These are phyloP conservation scores for Melanotaenia trifasciata DNA, from an alignment of 2,797 vertebrate species.

Conservation along the genomic window DNA sequence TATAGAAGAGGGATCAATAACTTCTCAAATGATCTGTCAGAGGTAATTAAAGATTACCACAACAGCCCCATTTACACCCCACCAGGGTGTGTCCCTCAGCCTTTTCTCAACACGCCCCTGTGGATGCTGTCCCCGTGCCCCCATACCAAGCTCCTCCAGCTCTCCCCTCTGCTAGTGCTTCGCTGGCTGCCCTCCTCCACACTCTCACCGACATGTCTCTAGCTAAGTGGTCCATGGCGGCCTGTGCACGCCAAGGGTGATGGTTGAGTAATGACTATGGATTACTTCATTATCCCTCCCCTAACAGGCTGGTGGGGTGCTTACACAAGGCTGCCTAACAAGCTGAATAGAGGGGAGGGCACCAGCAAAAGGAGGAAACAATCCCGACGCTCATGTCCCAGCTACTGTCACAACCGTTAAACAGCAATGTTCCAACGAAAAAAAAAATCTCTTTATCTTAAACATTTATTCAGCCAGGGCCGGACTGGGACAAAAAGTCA, in stretches of 20 bases:
- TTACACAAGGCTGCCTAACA: slow-evolving; percentile 72
- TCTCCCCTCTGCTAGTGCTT: slow-evolving; percentile 40
- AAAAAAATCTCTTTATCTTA: slow-evolving; percentile 9
- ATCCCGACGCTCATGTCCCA: slow-evolving; percentile 38
- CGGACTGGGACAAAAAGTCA: no score
- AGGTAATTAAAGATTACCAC: slow-evolving; percentile 67
- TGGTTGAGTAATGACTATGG: slow-evolving; percentile 82
- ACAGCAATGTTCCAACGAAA: slow-evolving; percentile 20
- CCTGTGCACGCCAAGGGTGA: slow-evolving; percentile 73
- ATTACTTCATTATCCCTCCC: slow-evolving; percentile 80
- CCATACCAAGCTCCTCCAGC: slow-evolving; percentile 41
- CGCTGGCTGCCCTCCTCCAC: slow-evolving; percentile 56
- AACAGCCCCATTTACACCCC: slow-evolving; percentile 23
- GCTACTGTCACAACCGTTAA: slow-evolving; percentile 47
- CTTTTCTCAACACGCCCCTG: slow-evolving; percentile 28
- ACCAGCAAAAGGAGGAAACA: slow-evolving; percentile 46
- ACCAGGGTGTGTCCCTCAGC: slow-evolving; percentile 18
- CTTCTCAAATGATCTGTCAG: slow-evolving; percentile 71
- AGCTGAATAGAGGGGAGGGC: slow-evolving; percentile 56
- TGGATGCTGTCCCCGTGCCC: slow-evolving; percentile 36
- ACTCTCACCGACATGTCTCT: slow-evolving; percentile 56
- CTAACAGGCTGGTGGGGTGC: slow-evolving; percentile 67
- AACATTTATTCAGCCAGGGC: neutral
- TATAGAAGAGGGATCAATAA: slow-evolving; percentile 66
- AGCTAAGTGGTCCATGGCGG: slow-evolving; percentile 70